Conservation (phyloP, 2,113 vertebrate genomes). For the Saguinus imperator region DNA sequence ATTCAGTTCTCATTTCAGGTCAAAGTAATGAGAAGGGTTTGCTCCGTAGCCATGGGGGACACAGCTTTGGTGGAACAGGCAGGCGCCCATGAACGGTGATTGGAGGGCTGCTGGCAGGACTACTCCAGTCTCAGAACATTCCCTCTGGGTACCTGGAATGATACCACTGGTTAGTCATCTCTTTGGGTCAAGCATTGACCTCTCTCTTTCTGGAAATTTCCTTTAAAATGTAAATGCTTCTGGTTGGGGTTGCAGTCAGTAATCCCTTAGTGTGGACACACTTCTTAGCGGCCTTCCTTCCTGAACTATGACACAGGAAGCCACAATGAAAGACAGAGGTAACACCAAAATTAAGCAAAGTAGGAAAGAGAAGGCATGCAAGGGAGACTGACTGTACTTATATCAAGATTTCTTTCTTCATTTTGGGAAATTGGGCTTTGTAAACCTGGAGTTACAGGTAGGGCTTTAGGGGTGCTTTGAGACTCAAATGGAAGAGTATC, state of each 20-base stretch:
- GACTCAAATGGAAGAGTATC: not conserved
- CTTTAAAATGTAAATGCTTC: not conserved
- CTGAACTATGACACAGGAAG: not conserved
- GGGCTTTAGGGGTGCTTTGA: not conserved
- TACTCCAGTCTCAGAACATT: not conserved
- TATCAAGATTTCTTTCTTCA: not conserved
- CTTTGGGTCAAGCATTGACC: not conserved
- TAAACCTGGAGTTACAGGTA: not conserved
- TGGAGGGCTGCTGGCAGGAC: not conserved
- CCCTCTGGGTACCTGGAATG: not conserved
- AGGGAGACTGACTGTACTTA: not conserved
- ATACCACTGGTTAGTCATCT: not conserved
- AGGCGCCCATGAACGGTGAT: not conserved
- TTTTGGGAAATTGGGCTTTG: not conserved
- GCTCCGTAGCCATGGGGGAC: not conserved
- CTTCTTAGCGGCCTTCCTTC: not conserved
- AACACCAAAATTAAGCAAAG: not conserved
- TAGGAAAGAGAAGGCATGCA: not conserved
- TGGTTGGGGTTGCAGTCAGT: not conserved
- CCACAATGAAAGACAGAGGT: not conserved
- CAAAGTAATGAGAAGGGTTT: not conserved
- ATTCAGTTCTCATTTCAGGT: not conserved
- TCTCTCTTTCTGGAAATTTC: not conserved
- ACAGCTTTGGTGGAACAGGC: not conserved
- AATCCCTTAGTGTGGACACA: not conserved